A percentile compares a stretch with the other conserved stretches of the same genome.
These are phyloP conservation scores for Saccostrea echinata DNA, from an alignment of 1,140 invertebrate genomes.

Conservation along the genomic window DNA sequence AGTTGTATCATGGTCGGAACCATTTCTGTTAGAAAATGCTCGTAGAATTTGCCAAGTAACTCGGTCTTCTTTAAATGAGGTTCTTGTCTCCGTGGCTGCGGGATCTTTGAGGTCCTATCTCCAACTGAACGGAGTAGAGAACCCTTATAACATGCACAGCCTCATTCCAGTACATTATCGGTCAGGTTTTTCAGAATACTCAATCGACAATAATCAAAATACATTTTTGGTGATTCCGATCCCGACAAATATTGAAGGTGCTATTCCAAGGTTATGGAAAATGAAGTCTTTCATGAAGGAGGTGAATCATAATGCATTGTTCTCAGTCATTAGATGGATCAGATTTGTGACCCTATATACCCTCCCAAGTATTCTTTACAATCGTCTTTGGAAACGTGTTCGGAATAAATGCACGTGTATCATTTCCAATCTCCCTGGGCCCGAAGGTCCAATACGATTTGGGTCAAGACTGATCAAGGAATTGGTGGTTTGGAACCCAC, in stretches of 20 bases:
- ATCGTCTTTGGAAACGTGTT: constrained; percentile 71
- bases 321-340: constrained; percentile 81
- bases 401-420: constrained; percentile 77
- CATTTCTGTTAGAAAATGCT: constrained; percentile 78
- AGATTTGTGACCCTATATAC: constrained; percentile 67
- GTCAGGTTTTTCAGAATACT: constrained; percentile 65
- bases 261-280: constrained; percentile 84
- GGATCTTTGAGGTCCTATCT: constrained; percentile 82
- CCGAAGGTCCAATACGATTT: constrained; percentile 77
- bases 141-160: constrained; percentile 81
- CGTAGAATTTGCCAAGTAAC: constrained; percentile 81
- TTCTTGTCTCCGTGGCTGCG: constrained; percentile 81
- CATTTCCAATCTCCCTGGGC: constrained; percentile 82
- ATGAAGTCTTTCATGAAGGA: constrained; percentile 81
- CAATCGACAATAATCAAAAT: constrained; percentile 75
- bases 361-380: constrained; percentile 63
- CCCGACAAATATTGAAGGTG: constrained; percentile 82
- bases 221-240: constrained; percentile 80
- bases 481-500: constrained; percentile 81
- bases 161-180: constrained; percentile 81
- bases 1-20: constrained; percentile 81
- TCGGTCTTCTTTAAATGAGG: constrained; percentile 82
- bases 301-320: constrained; percentile 81
- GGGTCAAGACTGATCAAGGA: constrained; percentile 80
- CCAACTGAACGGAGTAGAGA: constrained; percentile 73